Evolutionary conservation across 2,888 invertebrate species (phyloP), one percentile per base, ranked within the genome.

Genomic region (Dasypolia templi): DNA sequence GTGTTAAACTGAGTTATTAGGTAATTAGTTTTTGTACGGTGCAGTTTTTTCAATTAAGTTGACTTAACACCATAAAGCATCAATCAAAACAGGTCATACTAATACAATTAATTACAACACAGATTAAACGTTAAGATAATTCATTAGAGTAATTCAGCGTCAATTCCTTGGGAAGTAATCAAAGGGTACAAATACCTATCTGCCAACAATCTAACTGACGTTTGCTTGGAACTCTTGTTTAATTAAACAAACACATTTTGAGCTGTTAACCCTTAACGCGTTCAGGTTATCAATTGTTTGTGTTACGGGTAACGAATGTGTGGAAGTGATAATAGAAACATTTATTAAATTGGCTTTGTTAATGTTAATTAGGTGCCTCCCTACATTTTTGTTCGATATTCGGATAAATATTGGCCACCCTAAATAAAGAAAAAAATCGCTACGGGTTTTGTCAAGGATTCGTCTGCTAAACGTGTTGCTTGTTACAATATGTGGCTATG

Each of bases 181-280:
- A 93, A 92, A 92, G 90, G 91, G 91, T 87, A 88, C 88, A 88
- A 86, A 88, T 87, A 86, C 90, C 90, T 88, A 88, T 89, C 91
- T 91, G 90, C 87, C 92, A 89, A 86, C 89, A 82, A 85, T 86
- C 82, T 93, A 93, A 93, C 92, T 92, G 94, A 93, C 94, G 89
- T 88, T 89, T 89, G 87, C 89, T 89, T 86, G 88, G 69, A 77
- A 89, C 87, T 89, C 86, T 80, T 85, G 89, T 93, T 93, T 93
- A 93, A 93, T 94, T 93, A 94, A 91, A 90, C 89, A 85, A 87
- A 87, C 87, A 86, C 78, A 85, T 85, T 87, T 83, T 83, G 87
- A 87, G 85, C 76, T 82, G 77, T 70, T 64, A 72, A 76, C 86
- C 83, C 86, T 87, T 80, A 76, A 77, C 78, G 72, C 76, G 77